These are phyloP conservation scores for Ceratotherium simum DNA, from an alignment of 2,113 vertebrate genomes.

Conservation along the genomic window DNA sequence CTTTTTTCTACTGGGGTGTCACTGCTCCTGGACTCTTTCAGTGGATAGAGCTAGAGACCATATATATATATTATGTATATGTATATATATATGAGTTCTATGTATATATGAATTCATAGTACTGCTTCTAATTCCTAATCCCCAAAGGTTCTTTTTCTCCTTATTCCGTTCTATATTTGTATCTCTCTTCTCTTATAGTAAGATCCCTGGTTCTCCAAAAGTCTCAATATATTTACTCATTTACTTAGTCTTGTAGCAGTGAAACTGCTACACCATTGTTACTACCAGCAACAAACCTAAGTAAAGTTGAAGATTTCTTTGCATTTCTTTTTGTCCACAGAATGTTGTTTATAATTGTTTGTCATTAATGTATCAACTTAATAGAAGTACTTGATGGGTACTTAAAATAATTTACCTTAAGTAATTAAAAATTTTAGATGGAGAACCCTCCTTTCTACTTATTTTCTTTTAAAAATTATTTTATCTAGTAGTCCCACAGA, in stretches of 20 bases:
- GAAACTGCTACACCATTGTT: not conserved
- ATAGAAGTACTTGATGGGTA: not conserved
- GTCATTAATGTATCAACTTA: not conserved
- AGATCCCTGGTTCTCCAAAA: not conserved
- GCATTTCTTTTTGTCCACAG: not conserved
- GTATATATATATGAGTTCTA: not conserved
- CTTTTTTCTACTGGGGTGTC: not conserved
- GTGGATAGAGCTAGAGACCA: not conserved
- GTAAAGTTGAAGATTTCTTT: not conserved
- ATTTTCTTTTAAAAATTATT: conserved; percentile 9
- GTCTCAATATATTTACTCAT: not conserved
- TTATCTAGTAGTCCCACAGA: not conserved
- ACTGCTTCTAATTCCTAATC: not conserved
- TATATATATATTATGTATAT: too few species aligned
- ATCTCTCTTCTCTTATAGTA: not conserved
- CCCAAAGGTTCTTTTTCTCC: not conserved
- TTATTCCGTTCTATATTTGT: not conserved
- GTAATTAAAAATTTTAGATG: not conserved
- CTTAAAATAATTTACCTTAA: conserved; percentile 21
- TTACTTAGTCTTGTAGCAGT: not conserved
- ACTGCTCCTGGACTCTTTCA: not conserved
- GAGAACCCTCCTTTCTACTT: not conserved
- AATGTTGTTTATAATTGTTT: not conserved
- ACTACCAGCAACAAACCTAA: not conserved
- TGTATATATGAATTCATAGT: not conserved